A percentile compares a stretch with the other conserved stretches of the same genome.
phyloP scores from a whole-genome alignment of 2,797 vertebrate species.

The Dicrostonyx torquatus region DNA sequence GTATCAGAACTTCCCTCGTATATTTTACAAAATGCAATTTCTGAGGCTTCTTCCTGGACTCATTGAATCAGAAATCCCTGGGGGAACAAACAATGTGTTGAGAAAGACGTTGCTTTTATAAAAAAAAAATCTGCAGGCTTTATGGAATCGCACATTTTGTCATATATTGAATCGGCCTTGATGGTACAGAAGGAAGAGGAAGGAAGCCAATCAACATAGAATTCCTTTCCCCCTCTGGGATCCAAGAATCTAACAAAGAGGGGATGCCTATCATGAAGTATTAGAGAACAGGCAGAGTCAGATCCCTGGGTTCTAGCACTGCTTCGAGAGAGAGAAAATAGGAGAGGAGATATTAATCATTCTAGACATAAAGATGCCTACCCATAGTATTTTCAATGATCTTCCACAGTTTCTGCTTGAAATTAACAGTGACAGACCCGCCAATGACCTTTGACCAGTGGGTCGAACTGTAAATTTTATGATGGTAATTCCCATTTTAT shows the following conservation, averaged over 20 bases:
- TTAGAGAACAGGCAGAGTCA: not conserved
- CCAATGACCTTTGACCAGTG: not conserved
- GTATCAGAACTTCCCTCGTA: not conserved
- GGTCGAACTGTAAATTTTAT: not conserved
- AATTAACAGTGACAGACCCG: not conserved
- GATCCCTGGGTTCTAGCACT: not conserved
- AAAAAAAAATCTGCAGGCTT: conserved; percentile 10
- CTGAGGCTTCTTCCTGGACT: not conserved
- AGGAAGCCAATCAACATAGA: not conserved
- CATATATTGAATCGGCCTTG: not conserved
- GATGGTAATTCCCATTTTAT: not conserved
- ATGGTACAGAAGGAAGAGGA: not conserved
- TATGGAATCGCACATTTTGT: not conserved
- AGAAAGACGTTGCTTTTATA: not conserved
- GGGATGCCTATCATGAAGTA: not conserved
- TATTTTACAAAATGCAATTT: not conserved
- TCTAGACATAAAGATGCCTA: not conserved
- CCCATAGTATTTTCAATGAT: not conserved
- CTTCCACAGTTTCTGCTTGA: conserved; percentile 1
- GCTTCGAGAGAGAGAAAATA: not conserved
- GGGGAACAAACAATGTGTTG: not conserved
- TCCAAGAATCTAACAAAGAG: not conserved
- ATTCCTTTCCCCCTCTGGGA: not conserved
- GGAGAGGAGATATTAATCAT: not conserved
- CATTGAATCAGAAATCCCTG: not conserved